phyloP scores from a whole-genome alignment of 1,140 invertebrate species.

The Dendroctonus valens region DNA sequence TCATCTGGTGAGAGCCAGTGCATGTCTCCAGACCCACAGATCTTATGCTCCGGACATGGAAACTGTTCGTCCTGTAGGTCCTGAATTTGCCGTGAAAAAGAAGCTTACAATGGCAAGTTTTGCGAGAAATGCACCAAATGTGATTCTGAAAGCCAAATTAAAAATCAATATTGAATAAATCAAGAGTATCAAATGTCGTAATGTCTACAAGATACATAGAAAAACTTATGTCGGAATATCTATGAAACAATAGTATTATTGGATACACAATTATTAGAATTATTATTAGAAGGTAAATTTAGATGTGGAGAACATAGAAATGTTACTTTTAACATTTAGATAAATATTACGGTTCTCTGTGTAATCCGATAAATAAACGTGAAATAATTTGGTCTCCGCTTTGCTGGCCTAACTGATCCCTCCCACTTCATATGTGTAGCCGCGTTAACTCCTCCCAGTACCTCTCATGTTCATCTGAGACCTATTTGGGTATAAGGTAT shows the following conservation, averaged over 20 bases:
- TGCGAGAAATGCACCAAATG: slow-evolving; percentile 80
- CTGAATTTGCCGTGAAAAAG: slow-evolving; percentile 74
- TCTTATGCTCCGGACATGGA: slow-evolving; percentile 66
- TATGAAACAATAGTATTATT: no score
- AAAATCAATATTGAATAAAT: no score
- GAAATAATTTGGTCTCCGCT: not conserved
- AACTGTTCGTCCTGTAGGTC: slow-evolving; percentile 72
- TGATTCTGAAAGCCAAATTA: slow-evolving; percentile 4
- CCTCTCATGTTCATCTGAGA: no score
- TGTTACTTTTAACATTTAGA: no score
- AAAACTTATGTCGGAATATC: no score
- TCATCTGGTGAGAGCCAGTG: slow-evolving; percentile 71
- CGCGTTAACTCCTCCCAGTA: no score
- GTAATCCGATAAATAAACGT: no score
- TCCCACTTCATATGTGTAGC: not conserved
- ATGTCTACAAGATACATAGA: not conserved
- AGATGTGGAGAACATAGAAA: no score
- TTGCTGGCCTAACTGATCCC: not conserved
- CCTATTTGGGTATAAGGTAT: no score
- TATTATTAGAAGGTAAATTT: no score
- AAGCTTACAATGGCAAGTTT: slow-evolving; percentile 76
- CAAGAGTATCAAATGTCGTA: not conserved
- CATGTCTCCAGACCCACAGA: slow-evolving; percentile 59
- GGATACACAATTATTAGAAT: no score
- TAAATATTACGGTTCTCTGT: no score